Evolutionary conservation across 2,113 vertebrate species (phyloP), one percentile per base, ranked within the genome.

Genomic region (Eulacestoma nigropectus): DNA sequence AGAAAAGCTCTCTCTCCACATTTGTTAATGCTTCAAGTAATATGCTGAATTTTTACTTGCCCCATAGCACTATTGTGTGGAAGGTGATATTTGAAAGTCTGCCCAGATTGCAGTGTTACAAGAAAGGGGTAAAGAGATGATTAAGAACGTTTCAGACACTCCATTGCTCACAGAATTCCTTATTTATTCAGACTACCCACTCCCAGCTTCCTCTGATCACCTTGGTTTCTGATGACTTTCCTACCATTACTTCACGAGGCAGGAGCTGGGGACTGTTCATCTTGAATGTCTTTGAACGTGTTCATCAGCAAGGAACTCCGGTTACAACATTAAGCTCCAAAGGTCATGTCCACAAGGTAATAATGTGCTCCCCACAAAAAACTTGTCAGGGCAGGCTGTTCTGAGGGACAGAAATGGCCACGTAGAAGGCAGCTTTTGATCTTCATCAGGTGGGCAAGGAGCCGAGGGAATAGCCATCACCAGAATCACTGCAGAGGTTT

Each of bases 231-330:
- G 44, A 41, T 68, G 44, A 26, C 10, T 75, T 87, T 86, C 29
- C 52, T 86, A 30, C 9, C 9, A 11, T 44, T 73, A 19, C 25
- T 49, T 59, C 46, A 25, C 9, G 0, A 69, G 29, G 42, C 21
- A 39, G 41, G 21, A 88, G 23, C 39, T 50, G 19, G 19, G 50
- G 10, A 42, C 11, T 6, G 47, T 69, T 56, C 30, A 22, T 21
- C 27, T 11, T 1, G 4, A 62, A 49, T 5, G 4, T 42, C 15
- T 78, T 64, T 42, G n/a, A 78, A 41, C 15, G 14, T 0, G 0
- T 17, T 52, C 44, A 35, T 39, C 72, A 70, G 30, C 3, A 10
- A 78, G 32, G 47, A 86, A 10, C 6, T 2, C n/a, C 79, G 0
- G 0, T 64, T 46, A 81, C 26, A 59, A 41, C 26, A 63, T 30